Conservation (phyloP, 2,113 vertebrate genomes). For the Cranoglanis bouderius region DNA sequence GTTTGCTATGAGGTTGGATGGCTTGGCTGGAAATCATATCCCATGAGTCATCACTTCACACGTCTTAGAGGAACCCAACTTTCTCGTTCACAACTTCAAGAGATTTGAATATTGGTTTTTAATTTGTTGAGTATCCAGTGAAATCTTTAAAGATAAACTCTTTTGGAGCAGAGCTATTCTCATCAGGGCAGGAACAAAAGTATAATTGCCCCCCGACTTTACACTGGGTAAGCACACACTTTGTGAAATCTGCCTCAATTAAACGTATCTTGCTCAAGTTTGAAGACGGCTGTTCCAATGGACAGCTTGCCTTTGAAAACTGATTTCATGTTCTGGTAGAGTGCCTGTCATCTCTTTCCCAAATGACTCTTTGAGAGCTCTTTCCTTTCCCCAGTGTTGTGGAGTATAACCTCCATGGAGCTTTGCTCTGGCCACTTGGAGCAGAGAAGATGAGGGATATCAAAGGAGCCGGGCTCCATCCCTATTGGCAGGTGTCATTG, state of each 20-base stretch:
- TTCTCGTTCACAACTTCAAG: slow-evolving; percentile 66
- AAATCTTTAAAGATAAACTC: slow-evolving; percentile 77
- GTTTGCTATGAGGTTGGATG: slow-evolving; percentile 49
- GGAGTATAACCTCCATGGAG: slow-evolving; percentile 69
- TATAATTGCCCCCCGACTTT: slow-evolving; percentile 67
- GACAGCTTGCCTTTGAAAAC: slow-evolving; percentile 70
- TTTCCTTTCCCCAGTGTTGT: slow-evolving; percentile 60
- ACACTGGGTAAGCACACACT: slow-evolving; percentile 56
- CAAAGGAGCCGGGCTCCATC: slow-evolving; percentile 69
- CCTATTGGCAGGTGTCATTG: slow-evolving; percentile 72
- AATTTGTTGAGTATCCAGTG: slow-evolving; percentile 71
- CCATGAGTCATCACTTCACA: slow-evolving; percentile 55
- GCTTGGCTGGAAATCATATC: slow-evolving; percentile 55
- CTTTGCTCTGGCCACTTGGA: slow-evolving; percentile 72
- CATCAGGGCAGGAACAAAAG: slow-evolving; percentile 65
- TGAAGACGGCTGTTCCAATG: slow-evolving; percentile 62
- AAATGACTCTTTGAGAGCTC: slow-evolving; percentile 66
- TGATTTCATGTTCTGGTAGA: slow-evolving; percentile 77
- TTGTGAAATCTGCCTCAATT: slow-evolving; percentile 70
- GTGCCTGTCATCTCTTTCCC: slow-evolving; percentile 70
- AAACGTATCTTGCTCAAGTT: slow-evolving; percentile 66
- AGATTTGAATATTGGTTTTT: slow-evolving; percentile 72
- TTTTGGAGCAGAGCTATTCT: slow-evolving; percentile 68
- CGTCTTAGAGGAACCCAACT: slow-evolving; percentile 52
- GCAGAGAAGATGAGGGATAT: slow-evolving; percentile 65